Evolutionary conservation across 2,888 invertebrate species (phyloP).

Genomic region (Anodontia alba): DNA sequence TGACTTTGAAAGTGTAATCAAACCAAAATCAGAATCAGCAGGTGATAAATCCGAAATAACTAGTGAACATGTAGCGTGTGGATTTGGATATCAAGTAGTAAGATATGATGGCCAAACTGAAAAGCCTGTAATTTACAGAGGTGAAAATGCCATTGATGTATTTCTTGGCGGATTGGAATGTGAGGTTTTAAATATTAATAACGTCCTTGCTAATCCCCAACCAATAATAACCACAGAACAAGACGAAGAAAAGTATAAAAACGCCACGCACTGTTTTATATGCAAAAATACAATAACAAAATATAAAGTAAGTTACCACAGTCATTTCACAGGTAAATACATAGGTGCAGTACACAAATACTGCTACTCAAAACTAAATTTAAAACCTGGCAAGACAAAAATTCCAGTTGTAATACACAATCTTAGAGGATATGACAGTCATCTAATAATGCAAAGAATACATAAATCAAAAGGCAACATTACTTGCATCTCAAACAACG

Average conservation of each 20-base stretch:
- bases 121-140: too few relatives aligned
- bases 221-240: constrained; percentile 32
- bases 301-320: constrained; percentile 25
- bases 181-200: constrained; percentile 24
- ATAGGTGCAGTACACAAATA: constrained; percentile 37
- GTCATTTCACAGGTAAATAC: constrained; percentile 39
- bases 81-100: constrained; percentile 34
- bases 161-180: constrained; percentile 26
- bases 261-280: constrained; percentile 31
- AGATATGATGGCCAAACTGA: constrained; percentile 33
- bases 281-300: constrained; percentile 24
- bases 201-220: constrained; percentile 24
- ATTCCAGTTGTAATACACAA: too few relatives aligned
- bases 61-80: too few relatives aligned
- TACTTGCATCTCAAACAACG: too few relatives aligned
- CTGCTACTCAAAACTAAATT: constrained; percentile 20
- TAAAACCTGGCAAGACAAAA: constrained; percentile 34
- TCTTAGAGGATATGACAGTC: too few relatives aligned
- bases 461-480: not conserved
- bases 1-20: constrained; percentile 34
- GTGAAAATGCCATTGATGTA: too few relatives aligned
- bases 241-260: constrained; percentile 20
- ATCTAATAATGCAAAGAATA: constrained; percentile 32
- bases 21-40: constrained; percentile 31
- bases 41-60: too few relatives aligned